A percentile compares a stretch with the other conserved stretches of the same genome.
Evolutionary conservation across 2,113 vertebrate genomes (phyloP).

Genomic region (Triplophysa dalaica): DNA sequence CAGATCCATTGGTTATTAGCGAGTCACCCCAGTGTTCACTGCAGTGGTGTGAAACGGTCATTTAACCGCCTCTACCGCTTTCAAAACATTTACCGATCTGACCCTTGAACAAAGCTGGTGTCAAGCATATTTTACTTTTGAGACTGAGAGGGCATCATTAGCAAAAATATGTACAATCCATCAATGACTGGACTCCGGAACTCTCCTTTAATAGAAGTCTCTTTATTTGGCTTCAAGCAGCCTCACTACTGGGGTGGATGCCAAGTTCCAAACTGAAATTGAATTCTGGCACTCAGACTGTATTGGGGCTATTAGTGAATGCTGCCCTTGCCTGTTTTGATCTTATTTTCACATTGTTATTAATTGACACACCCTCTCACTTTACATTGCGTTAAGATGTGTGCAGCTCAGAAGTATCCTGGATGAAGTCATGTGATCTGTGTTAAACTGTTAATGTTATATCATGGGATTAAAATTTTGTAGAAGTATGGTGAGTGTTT

Average conservation of each 20-base stretch:
- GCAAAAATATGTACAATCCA: neutral
- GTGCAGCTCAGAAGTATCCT: no score
- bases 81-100: no score
- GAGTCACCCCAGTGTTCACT: no score
- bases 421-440: no score
- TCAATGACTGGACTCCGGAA: neutral
- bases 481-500: no score
- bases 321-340: neutral
- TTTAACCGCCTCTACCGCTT: no score
- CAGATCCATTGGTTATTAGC: no score
- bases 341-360: neutral
- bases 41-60: no score
- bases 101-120: neutral
- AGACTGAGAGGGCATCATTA: neutral
- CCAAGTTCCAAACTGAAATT: neutral
- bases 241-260: neutral
- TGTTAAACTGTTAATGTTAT: no score
- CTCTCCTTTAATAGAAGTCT: neutral
- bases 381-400: no score
- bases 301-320: neutral
- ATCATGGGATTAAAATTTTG: no score
- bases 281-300: neutral
- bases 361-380: no score
- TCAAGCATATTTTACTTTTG: neutral
- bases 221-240: neutral